phyloP scores from a whole-genome alignment of 1,140 invertebrate genomes.

The Aphaenogaster ashmeadi region DNA sequence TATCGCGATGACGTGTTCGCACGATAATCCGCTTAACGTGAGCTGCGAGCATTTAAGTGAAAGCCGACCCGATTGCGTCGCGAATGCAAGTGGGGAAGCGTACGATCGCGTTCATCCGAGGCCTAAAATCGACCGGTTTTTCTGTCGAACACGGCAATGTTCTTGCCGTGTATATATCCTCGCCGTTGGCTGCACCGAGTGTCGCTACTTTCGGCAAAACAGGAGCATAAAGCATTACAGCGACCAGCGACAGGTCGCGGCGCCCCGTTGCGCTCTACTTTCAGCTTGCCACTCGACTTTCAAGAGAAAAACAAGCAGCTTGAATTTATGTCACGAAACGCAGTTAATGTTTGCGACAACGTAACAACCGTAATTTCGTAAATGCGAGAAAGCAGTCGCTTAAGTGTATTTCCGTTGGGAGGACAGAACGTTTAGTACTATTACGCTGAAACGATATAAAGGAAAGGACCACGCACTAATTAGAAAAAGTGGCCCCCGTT shows the following conservation, averaged over 20 bases:
- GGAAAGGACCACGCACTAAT: no score
- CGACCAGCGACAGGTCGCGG: slow-evolving; percentile 7
- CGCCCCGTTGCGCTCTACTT: slow-evolving; percentile 24
- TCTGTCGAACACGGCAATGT: neutral
- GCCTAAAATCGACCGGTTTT: slow-evolving; percentile 31
- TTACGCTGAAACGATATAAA: neutral
- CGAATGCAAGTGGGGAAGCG: neutral
- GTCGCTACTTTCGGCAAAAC: slow-evolving; percentile 23
- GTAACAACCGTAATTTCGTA: slow-evolving; percentile 27
- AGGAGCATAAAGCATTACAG: slow-evolving; percentile 14
- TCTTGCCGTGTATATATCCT: neutral
- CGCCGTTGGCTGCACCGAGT: neutral
- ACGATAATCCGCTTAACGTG: slow-evolving; percentile 59
- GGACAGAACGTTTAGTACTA: neutral
- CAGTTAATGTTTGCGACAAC: neutral
- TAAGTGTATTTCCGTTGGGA: slow-evolving; percentile 3
- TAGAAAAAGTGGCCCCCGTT: no score
- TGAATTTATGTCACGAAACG: slow-evolving; percentile 5
- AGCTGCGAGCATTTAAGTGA: slow-evolving; percentile 67
- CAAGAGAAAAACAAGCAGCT: slow-evolving; percentile 4
- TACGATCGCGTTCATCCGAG: neutral
- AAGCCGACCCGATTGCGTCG: slow-evolving; percentile 64
- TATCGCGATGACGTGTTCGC: neutral
- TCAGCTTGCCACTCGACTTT: slow-evolving; percentile 28
- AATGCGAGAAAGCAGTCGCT: slow-evolving; percentile 21